Percentiles rank a stretch among this genome's conserved stretches.
Conservation (phyloP, 2,888 invertebrate species). For the Sinhomidia bicolor region DNA sequence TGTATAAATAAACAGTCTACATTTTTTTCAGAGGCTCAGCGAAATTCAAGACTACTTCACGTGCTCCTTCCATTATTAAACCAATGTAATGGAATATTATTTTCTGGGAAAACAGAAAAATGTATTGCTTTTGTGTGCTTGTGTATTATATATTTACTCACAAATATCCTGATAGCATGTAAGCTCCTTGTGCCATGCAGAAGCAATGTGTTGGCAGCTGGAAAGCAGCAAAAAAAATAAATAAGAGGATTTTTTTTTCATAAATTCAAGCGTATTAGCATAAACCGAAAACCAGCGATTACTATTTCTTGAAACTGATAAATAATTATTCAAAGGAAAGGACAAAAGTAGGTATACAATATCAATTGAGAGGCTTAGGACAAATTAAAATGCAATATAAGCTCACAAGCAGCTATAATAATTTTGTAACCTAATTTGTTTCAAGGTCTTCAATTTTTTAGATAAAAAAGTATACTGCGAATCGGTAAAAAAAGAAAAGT, state of each 20-base stretch:
- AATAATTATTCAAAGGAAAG: no score
- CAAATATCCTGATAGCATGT: background rate
- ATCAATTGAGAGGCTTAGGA: no score
- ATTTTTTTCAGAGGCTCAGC: background rate
- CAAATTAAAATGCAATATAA: no score
- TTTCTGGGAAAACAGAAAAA: background rate
- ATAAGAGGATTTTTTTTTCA: background rate
- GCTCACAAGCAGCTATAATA: no score
- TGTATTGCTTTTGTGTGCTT: no score
- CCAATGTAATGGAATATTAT: background rate
- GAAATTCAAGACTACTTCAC: background rate
- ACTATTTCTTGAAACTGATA: no score
- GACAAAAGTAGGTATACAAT: no score
- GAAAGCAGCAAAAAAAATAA: background rate
- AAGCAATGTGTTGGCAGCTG: constrained; percentile 34
- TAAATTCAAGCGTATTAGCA: background rate
- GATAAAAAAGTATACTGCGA: no score
- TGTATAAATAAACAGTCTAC: constrained; percentile 37
- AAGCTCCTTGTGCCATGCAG: background rate
- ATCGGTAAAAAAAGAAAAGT: no score
- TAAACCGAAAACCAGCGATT: no score
- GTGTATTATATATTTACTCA: background rate
- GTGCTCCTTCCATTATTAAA: background rate
- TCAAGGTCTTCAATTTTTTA: no score
- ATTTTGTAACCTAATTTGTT: no score